Conservation (phyloP, 2,113 vertebrate species). For the Stictonetta naevosa region DNA sequence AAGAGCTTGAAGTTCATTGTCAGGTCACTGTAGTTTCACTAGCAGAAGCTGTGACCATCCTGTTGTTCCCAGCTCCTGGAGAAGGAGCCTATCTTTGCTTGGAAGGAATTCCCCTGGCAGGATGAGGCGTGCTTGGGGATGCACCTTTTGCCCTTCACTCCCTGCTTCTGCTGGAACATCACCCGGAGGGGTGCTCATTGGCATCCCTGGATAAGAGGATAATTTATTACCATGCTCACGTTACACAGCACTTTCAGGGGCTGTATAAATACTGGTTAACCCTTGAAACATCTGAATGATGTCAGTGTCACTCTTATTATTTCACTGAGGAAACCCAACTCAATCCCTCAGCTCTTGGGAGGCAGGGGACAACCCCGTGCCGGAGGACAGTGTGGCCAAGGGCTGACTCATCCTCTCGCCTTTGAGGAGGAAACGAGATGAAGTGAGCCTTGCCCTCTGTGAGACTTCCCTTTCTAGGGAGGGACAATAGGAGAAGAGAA, state of each 20-base stretch:
- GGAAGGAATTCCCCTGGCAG: not conserved
- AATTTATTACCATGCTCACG: accelerated
- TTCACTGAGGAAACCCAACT: not conserved
- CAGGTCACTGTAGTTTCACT: constrained; percentile 27
- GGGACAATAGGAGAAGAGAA: not conserved
- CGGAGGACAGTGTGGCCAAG: not conserved
- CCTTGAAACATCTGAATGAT: not conserved
- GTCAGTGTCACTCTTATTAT: not conserved
- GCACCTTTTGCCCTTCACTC: not conserved
- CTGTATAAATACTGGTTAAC: not conserved
- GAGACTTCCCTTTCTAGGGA: not conserved
- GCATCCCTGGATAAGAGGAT: not conserved
- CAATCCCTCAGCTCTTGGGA: not conserved
- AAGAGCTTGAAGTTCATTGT: constrained; percentile 38
- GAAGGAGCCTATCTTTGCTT: constrained; percentile 29
- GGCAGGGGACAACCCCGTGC: not conserved
- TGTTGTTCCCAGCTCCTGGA: not conserved
- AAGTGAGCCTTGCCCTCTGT: not conserved
- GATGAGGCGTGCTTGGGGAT: not conserved
- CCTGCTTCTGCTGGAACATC: accelerated
- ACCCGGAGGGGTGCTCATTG: not conserved
- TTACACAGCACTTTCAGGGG: not conserved
- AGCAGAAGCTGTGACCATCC: not conserved
- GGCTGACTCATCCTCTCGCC: accelerated
- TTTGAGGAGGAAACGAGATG: not conserved